Conservation (phyloP, 2,888 invertebrate species). For the Hydrotaea cyrtoneurina region DNA sequence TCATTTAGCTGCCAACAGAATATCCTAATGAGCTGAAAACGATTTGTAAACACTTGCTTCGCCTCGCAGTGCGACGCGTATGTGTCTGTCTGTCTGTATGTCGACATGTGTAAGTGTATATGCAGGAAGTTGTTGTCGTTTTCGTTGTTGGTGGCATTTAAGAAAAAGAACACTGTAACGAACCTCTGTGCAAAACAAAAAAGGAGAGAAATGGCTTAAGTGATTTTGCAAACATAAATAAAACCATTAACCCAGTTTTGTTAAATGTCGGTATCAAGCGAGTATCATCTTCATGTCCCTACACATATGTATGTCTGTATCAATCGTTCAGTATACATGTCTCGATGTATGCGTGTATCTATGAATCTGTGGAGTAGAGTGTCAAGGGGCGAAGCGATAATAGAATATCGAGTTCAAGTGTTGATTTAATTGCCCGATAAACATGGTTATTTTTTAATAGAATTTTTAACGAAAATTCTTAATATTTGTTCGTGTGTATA, state of each 20-base stretch:
- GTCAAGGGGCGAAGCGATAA: background rate
- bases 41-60: constrained; percentile 43
- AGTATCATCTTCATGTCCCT: constrained; percentile 46
- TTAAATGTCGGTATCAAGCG: constrained; percentile 49
- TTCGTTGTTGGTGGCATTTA: constrained; percentile 4
- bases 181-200: constrained; percentile 43
- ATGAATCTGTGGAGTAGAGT: background rate
- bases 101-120: background rate
- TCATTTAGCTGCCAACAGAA: constrained; percentile 13
- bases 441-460: constrained; percentile 51
- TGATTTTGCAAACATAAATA: constrained; percentile 62
- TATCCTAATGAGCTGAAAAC: constrained; percentile 61
- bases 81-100: background rate
- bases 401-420: constrained; percentile 43
- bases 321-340: too few relatives aligned
- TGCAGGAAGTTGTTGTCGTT: background rate
- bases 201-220: constrained; percentile 56
- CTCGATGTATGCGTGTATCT: background rate
- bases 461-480: constrained; percentile 44
- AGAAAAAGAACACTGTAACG: constrained; percentile 26
- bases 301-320: too few relatives aligned
- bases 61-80: background rate
- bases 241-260: constrained; percentile 64
- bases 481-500: background rate
- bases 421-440: constrained; percentile 54